phyloP scores from a whole-genome alignment of 2,113 vertebrate species.

The Melanerpes formicivorus region DNA sequence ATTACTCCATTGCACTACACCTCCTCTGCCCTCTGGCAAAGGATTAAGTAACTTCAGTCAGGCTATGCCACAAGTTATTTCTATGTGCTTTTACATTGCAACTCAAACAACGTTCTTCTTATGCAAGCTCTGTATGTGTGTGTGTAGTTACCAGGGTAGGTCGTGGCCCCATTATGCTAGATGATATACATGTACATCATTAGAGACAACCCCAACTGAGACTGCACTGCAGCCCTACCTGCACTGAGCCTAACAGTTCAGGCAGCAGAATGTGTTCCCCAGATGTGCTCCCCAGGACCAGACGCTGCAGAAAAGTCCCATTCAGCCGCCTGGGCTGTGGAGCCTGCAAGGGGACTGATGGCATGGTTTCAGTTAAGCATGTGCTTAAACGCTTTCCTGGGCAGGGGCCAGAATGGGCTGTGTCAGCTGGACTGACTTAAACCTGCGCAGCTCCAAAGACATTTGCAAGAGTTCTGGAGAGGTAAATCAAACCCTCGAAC shows the following conservation, averaged over 20 bases:
- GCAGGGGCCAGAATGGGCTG: neutral
- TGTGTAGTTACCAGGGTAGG: neutral
- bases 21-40: constrained; percentile 2
- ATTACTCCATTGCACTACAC: neutral
- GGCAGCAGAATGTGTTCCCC: constrained; percentile 29
- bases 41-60: neutral
- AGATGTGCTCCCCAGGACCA: constrained; percentile 58
- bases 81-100: neutral
- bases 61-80: neutral
- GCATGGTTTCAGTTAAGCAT: constrained; percentile 27
- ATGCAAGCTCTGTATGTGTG: neutral
- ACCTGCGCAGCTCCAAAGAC: constrained; percentile 3
- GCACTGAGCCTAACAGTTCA: neutral
- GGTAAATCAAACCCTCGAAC: constrained; percentile 32
- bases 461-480: constrained; percentile 1
- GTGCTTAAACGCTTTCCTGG: constrained; percentile 41
- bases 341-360: neutral
- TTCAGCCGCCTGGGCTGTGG: neutral
- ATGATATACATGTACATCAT: neutral
- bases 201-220: neutral
- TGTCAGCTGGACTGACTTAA: constrained; percentile 16
- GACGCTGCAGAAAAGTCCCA: neutral
- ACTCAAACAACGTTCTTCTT: neutral
- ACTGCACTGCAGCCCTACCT: neutral
- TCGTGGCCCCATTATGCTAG: neutral